These are phyloP conservation scores for Amiota minor DNA, from an alignment of 2,888 invertebrate species.

Conservation along the genomic window DNA sequence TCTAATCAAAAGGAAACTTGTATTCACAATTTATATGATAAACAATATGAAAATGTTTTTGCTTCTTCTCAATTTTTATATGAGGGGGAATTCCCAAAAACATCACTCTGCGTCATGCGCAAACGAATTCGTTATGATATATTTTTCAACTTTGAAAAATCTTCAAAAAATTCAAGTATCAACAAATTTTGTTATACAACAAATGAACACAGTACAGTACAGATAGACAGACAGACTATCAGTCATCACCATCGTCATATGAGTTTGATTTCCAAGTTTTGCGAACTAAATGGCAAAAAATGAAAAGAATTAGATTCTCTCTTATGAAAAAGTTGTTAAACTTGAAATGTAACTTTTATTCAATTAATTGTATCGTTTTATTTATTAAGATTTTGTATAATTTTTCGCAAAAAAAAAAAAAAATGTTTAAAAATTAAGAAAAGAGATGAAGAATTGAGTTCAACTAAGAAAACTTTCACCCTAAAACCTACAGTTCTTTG, in stretches of 20 bases:
- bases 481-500: too few relatives aligned
- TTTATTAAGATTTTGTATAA: too few relatives aligned
- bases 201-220: background rate
- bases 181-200: background rate
- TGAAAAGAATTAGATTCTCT: too few relatives aligned
- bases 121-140: conserved; percentile 38
- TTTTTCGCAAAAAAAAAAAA: too few relatives aligned
- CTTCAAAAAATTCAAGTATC: background rate
- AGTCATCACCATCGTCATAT: background rate
- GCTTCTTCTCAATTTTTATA: too few relatives aligned
- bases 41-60: background rate
- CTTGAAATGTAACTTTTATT: conserved; percentile 12
- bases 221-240: background rate
- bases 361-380: too few relatives aligned
- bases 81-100: conserved; percentile 57
- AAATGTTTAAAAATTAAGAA: too few relatives aligned
- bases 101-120: conserved; percentile 53
- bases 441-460: too few relatives aligned
- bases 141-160: background rate
- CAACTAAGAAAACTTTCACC: too few relatives aligned
- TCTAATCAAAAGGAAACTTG: conserved; percentile 15
- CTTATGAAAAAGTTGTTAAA: background rate
- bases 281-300: too few relatives aligned
- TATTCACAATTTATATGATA: background rate
- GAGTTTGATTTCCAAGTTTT: too few relatives aligned